phyloP scores from a whole-genome alignment of 2,888 invertebrate genomes.

The Meiosimyza decipiens region DNA sequence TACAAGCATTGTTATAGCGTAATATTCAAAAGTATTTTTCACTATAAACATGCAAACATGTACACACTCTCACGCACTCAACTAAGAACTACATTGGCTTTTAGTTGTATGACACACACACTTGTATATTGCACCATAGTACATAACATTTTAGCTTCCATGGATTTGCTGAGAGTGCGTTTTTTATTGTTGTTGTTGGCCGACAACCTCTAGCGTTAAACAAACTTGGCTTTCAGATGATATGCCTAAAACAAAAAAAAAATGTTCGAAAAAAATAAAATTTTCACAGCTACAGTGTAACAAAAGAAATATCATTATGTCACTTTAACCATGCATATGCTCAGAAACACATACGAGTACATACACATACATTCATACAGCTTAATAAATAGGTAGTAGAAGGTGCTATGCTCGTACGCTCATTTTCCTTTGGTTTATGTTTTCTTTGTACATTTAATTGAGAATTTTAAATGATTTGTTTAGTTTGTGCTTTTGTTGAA shows the following conservation, averaged over 20 bases:
- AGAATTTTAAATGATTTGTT: constrained; percentile 62
- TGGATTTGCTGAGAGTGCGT: background rate
- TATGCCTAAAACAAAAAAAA: background rate
- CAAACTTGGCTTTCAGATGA: background rate
- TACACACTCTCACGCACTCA: too few species aligned
- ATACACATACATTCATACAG: constrained; percentile 3
- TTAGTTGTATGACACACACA: too few species aligned
- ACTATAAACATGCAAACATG: too few species aligned
- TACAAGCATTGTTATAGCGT: too few species aligned
- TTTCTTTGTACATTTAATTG: constrained; percentile 55
- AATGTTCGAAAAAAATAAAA: constrained; percentile 1
- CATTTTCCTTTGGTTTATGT: constrained; percentile 6
- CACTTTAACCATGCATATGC: constrained; percentile 41
- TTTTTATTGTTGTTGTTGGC: background rate
- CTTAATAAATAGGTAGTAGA: background rate
- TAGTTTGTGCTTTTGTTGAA: constrained; percentile 56
- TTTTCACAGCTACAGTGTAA: constrained; percentile 41
- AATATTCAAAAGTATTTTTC: too few species aligned
- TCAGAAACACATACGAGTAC: constrained; percentile 5
- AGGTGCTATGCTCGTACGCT: background rate
- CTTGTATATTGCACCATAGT: too few species aligned
- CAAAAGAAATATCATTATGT: constrained; percentile 51
- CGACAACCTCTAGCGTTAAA: background rate
- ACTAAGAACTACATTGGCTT: too few species aligned
- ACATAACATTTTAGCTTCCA: too few species aligned